Percentiles rank a stretch among this genome's conserved stretches.
Evolutionary conservation across 2,888 invertebrate genomes (phyloP).

Genomic region (Chymomyza fuscimana): DNA sequence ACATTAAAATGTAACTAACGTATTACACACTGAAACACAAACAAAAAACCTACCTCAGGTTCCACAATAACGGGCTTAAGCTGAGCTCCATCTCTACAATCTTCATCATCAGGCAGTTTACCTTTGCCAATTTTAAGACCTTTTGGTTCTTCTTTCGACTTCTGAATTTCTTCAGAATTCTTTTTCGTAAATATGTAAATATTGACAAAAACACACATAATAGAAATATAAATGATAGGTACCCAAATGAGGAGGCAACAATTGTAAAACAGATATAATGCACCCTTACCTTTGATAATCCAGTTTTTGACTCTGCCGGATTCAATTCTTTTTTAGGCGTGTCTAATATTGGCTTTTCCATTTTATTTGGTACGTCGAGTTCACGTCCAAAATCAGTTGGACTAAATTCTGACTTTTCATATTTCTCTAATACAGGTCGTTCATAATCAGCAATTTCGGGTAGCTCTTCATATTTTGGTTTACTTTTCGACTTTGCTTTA

Average conservation of each 20-base stretch:
- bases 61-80: conserved; percentile 79
- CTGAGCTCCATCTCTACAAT: conserved; percentile 65
- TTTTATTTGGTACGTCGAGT: conserved; percentile 75
- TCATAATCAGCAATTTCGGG: conserved; percentile 88
- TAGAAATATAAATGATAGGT: neutral
- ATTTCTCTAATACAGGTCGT: conserved; percentile 86
- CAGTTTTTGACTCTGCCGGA: conserved; percentile 68
- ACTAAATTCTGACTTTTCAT: conserved; percentile 82
- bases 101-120: conserved; percentile 71
- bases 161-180: conserved; percentile 67
- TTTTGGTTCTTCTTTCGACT: conserved; percentile 59
- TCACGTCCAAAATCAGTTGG: conserved; percentile 79
- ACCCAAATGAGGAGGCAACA: neutral
- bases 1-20: neutral
- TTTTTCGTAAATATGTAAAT: conserved; percentile 61
- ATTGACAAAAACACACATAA: conserved; percentile 15
- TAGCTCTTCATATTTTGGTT: conserved; percentile 82
- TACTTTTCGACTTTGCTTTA: conserved; percentile 69
- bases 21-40: neutral
- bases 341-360: conserved; percentile 74
- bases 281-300: conserved; percentile 75
- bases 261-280: neutral
- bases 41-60: conserved; percentile 73
- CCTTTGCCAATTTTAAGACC: conserved; percentile 77
- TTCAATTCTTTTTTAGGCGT: conserved; percentile 62